phyloP scores from a whole-genome alignment of 2,113 vertebrate species.

The Eupsittula cactorum region DNA sequence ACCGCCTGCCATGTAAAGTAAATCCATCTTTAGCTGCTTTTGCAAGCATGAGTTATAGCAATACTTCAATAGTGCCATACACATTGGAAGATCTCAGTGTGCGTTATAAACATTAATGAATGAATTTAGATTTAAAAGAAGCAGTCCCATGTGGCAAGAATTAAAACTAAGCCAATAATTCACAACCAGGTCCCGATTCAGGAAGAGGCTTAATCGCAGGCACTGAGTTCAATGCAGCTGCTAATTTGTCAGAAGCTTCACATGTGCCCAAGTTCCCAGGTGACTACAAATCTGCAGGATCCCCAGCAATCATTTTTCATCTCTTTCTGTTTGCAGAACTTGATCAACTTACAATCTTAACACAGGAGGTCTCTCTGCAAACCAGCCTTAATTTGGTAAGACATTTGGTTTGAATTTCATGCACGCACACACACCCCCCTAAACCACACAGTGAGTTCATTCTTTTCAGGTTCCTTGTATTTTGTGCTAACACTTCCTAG shows the following conservation, averaged over 20 bases:
- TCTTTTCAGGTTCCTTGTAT: slow-evolving; percentile 39
- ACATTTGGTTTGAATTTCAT: slow-evolving; percentile 61
- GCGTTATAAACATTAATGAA: slow-evolving; percentile 16
- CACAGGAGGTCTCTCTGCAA: neutral
- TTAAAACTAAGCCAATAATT: slow-evolving; percentile 8
- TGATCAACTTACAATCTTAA: neutral
- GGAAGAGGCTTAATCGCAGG: accelerated
- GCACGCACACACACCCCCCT: neutral
- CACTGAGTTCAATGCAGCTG: neutral
- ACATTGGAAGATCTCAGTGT: neutral
- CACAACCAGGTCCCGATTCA: neutral
- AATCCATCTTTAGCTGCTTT: slow-evolving; percentile 68
- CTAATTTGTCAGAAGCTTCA: neutral
- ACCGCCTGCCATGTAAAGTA: slow-evolving; percentile 2
- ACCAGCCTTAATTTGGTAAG: neutral
- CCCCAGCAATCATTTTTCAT: neutral
- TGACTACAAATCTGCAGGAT: neutral
- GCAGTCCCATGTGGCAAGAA: neutral
- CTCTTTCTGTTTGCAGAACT: slow-evolving; percentile 7
- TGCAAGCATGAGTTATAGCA: slow-evolving; percentile 49
- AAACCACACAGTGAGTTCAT: slow-evolving; percentile 21
- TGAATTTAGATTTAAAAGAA: slow-evolving; percentile 5
- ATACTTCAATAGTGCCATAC: neutral
- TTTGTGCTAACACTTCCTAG: slow-evolving; percentile 18
- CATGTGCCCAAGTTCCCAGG: neutral